Evolutionary conservation across 2,113 vertebrate species (phyloP).

Genomic region (Cercopithecus mona): DNA sequence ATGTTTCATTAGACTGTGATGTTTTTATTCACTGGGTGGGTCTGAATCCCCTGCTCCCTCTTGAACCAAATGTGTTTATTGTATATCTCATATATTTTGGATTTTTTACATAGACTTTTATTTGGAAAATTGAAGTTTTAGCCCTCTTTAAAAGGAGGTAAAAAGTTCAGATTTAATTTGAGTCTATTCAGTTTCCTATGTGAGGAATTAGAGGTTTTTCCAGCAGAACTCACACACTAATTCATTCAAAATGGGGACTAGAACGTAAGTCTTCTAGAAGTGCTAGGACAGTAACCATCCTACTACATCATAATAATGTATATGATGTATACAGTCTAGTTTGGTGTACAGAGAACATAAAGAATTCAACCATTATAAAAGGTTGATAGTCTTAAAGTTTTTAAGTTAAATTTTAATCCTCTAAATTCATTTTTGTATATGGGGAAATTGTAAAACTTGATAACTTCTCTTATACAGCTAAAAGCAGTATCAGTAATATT

Average conservation of each 20-base stretch:
- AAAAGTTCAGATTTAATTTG: background rate
- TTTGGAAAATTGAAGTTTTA: background rate
- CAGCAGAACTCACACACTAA: background rate
- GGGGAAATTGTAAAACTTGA: background rate
- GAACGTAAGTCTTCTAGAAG: background rate
- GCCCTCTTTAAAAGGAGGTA: background rate
- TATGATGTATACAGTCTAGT: background rate
- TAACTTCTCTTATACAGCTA: background rate
- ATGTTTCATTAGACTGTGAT: background rate
- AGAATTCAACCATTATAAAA: background rate
- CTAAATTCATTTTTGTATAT: background rate
- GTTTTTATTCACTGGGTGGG: too few species aligned
- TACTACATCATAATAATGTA: background rate
- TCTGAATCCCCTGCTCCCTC: background rate
- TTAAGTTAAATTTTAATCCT: background rate
- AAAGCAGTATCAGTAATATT: background rate
- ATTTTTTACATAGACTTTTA: background rate
- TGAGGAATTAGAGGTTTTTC: background rate
- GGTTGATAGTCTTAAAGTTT: background rate
- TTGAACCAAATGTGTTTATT: background rate
- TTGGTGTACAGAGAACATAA: background rate
- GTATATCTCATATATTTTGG: background rate
- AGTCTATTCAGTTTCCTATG: background rate
- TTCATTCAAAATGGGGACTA: background rate
- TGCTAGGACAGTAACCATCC: background rate